Evolutionary conservation across 1,140 invertebrate species (phyloP), one percentile per base, ranked within the genome.

Genomic region (Ceratosolen fusciceps): DNA sequence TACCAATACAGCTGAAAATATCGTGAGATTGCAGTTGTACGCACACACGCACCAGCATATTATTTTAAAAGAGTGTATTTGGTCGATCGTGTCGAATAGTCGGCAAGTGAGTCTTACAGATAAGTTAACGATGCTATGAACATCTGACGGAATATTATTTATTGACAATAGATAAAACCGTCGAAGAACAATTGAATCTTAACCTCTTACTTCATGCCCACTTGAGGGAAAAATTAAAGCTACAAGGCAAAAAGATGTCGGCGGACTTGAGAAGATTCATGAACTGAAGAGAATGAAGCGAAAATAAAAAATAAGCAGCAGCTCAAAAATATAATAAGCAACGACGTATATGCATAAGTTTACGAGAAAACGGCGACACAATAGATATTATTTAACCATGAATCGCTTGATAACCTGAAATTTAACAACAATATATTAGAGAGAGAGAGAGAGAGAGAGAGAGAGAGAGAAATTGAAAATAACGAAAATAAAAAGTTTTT

Each of bases 71-170:
- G 52, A 62, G 39, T 52, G 26, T 12, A 39, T 73, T 56, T 37
- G 26, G 24, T 10, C n/a, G 14, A 2, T 26, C 21, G 0, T 24
- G 67, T 29, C 2, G n/a, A 37, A 24, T 8, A 77, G 72, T 74
- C 76, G 80, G 71, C 39, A 43, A 76, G 84, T 84, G 83, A 86
- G 80, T 84, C 80, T 80, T 58, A 77, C 77, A 81, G 82, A 80
- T 84, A 86, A 86, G 81, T 86, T 87, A 86, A 87, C 86, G 86
- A 85, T 80, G 85, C 86, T 87, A 87, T 86, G 86, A 87, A 85
- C 83, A 84, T 86, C 85, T 84, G 86, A 84, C 84, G 83, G 80
- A 43, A 7, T 83, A 87, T 87, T 87, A 87, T 87, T 87, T 87
- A 87, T 87, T 79, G 85, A 80, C 82, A 47, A 54, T 29, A 0